Evolutionary conservation across 2,113 vertebrate species (phyloP), one percentile per base, ranked within the genome.

Genomic region (Phyllostomus discolor): DNA sequence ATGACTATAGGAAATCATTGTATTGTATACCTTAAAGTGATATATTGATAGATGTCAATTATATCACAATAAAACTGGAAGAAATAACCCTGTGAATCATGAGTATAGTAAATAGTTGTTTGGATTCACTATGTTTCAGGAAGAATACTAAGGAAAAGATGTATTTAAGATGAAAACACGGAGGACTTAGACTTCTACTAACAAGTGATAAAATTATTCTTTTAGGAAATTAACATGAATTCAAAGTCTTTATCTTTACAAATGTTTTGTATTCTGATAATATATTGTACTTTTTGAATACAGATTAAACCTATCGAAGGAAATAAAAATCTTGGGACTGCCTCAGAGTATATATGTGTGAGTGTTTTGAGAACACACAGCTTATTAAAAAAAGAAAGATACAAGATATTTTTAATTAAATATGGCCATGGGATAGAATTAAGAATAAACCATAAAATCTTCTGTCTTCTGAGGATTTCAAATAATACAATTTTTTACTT

Each of bases 401-500:
- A 54, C 35, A 84, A 72, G 26, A 48, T 70, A 67, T 82, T 22
- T 66, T 20, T 16, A 95, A 93, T 90, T 96, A 90, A 93, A 89
- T 80, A 86, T 76, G 9, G 50, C n/a, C 75, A 79, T 67, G 7
- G 33, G 33, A 66, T 79, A 94, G 26, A 93, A 62, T 62, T 88
- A 75, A 70, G 17, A 78, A 38, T 66, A 69, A 83, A 75, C 73
- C 28, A 59, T 12, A 20, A 85, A 89, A 75, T 57, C 10, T 84
- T 43, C 76, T 96, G 67, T 83, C 82, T 90, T 95, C 28, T 90
- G 33, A 41, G 84, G 48, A 91, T 78, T 87, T 87, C 38, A 59
- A 17, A 50, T 72, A 81, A 79, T 87, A 6, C 82, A 50, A 64
- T 86, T 96, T 96, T 91, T 92, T 73, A 94, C 70, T 92, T 95